Evolutionary conservation across 2,113 vertebrate genomes (phyloP).

Genomic region (Macrotus californicus): DNA sequence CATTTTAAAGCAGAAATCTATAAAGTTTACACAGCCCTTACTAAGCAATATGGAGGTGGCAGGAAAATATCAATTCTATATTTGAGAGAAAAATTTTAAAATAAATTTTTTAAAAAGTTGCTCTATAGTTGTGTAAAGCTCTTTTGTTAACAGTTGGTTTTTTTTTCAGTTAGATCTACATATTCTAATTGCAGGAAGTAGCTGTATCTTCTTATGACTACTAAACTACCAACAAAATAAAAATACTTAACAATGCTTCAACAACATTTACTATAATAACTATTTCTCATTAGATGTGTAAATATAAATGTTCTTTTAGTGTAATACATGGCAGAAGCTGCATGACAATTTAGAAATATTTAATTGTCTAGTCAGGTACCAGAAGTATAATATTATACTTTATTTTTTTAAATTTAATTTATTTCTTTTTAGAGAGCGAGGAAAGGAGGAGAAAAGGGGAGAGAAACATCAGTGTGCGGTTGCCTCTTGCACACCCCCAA

Average conservation of each 20-base stretch:
- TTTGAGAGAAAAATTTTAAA: not conserved
- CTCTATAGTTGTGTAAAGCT: not conserved
- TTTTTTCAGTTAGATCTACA: not conserved
- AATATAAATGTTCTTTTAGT: not conserved
- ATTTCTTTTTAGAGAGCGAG: too few relatives aligned
- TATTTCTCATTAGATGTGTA: not conserved
- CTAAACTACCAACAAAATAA: not conserved
- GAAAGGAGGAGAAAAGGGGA: too few relatives aligned
- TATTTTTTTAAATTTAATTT: not conserved
- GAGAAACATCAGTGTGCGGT: too few relatives aligned
- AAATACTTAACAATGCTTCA: not conserved
- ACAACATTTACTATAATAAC: too few relatives aligned
- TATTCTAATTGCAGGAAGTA: not conserved
- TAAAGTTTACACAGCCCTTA: not conserved
- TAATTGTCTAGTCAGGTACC: not conserved
- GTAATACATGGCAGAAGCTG: not conserved
- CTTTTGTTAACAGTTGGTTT: not conserved
- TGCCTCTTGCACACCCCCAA: too few relatives aligned
- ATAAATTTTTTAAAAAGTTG: not conserved
- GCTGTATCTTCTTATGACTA: not conserved
- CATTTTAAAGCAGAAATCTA: not conserved
- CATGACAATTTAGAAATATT: not conserved
- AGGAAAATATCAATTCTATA: not conserved
- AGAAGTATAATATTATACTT: not conserved
- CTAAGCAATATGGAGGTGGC: not conserved